phyloP scores from a whole-genome alignment of 2,888 invertebrate genomes.

The Adela reaumurella region DNA sequence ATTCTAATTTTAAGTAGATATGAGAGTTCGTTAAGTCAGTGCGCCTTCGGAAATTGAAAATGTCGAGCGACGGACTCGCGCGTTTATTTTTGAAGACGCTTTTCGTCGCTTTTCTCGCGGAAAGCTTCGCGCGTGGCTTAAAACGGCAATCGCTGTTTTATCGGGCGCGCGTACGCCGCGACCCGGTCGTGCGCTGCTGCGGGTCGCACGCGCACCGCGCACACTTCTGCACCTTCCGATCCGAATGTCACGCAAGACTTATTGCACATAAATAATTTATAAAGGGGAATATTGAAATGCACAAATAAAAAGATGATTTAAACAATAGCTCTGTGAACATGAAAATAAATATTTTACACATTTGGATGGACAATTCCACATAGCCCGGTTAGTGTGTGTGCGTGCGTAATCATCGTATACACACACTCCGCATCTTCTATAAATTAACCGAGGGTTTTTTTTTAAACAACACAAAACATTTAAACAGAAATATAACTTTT shows the following conservation, averaged over 20 bases:
- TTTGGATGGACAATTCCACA: too few relatives aligned
- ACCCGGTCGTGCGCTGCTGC: not conserved
- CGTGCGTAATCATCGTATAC: too few relatives aligned
- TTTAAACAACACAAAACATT: too few relatives aligned
- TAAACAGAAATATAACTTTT: too few relatives aligned
- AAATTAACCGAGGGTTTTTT: too few relatives aligned
- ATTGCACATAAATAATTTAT: too few relatives aligned
- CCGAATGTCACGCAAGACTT: not conserved
- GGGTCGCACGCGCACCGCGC: not conserved
- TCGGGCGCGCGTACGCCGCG: conserved; percentile 16
- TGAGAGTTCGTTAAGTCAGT: not conserved
- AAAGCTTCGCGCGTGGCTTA: conserved; percentile 32
- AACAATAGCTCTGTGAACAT: too few relatives aligned
- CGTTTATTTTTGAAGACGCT: conserved; percentile 50
- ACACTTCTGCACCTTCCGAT: not conserved
- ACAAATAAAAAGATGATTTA: too few relatives aligned
- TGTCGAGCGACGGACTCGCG: conserved; percentile 20
- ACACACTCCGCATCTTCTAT: too few relatives aligned
- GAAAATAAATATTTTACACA: too few relatives aligned
- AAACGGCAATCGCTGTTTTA: conserved; percentile 37
- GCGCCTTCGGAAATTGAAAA: conserved; percentile 18
- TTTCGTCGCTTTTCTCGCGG: conserved; percentile 34
- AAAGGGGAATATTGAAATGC: too few relatives aligned
- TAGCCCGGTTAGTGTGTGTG: too few relatives aligned
- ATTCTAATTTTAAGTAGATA: not conserved